phyloP scores from a whole-genome alignment of 92 coral and sea anemone species.

The Isaurus tuberculatus region DNA sequence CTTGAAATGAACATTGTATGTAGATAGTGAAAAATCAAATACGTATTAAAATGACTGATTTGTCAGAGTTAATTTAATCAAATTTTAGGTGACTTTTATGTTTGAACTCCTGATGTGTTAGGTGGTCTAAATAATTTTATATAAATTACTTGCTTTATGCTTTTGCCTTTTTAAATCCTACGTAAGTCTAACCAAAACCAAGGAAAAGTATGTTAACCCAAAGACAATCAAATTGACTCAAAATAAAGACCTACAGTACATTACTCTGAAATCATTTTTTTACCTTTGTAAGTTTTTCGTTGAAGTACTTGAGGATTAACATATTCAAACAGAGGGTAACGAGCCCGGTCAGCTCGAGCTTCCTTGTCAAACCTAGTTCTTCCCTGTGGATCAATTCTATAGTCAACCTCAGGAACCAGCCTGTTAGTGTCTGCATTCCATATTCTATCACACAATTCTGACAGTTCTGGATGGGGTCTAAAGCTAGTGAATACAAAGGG shows the following conservation, averaged over 20 bases:
- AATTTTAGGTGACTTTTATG: not conserved
- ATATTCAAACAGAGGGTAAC: conserved; percentile 83
- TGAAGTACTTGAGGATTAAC: conserved; percentile 72
- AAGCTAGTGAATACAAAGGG: conserved; percentile 30
- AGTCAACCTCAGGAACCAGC: conserved; percentile 80
- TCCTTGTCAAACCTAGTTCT: conserved; percentile 72
- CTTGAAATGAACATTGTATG: no score
- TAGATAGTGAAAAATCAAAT: no score
- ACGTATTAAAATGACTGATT: not conserved
- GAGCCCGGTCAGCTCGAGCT: conserved; percentile 74
- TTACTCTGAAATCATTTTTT: not conserved
- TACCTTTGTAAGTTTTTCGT: conserved; percentile 81
- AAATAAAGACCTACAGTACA: no score
- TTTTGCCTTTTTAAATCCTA: no score
- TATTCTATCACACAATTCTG: conserved; percentile 77
- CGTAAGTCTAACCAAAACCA: no score
- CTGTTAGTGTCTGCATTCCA: conserved; percentile 96
- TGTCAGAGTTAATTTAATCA: not conserved
- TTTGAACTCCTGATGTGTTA: not conserved
- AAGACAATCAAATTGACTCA: no score
- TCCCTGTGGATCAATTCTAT: conserved; percentile 95
- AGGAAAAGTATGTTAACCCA: no score
- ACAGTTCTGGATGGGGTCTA: conserved; percentile 80
- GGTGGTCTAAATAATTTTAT: no score
- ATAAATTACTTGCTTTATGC: no score